Evolutionary conservation across 2,888 invertebrate species (phyloP).

Genomic region (Drosophila parthenogenetica): DNA sequence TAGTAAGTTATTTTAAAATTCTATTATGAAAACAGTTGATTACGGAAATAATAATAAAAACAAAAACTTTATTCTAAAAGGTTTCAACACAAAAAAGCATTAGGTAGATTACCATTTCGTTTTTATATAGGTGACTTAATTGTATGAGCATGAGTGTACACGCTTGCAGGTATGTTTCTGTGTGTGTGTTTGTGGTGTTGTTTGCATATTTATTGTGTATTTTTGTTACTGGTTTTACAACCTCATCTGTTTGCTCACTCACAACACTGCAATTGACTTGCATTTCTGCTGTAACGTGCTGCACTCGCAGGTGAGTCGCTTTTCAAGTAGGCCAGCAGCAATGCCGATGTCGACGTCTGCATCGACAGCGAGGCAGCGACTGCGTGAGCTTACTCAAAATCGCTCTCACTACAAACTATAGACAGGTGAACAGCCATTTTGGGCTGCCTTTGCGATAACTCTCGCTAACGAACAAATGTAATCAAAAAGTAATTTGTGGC

Average conservation of each 20-base stretch:
- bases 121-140: too few species aligned
- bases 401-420: slow-evolving; percentile 21
- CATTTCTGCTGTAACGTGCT: slow-evolving; percentile 38
- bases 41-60: too few species aligned
- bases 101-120: too few species aligned
- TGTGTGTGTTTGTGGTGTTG: slow-evolving; percentile 33
- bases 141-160: slow-evolving; percentile 2
- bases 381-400: slow-evolving; percentile 54
- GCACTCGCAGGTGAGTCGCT: slow-evolving; percentile 57
- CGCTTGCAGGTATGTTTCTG: slow-evolving; percentile 8
- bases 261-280: slow-evolving; percentile 47
- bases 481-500: slow-evolving; percentile 14
- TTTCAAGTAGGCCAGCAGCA: slow-evolving; percentile 62
- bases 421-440: slow-evolving; percentile 56
- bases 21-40: too few species aligned
- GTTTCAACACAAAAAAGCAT: too few species aligned
- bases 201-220: slow-evolving; percentile 66
- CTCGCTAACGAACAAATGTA: background rate
- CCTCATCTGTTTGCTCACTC: slow-evolving; percentile 56
- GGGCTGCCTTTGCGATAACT: slow-evolving; percentile 11
- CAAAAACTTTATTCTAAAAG: too few species aligned
- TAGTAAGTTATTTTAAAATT: too few species aligned
- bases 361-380: slow-evolving; percentile 18
- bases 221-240: slow-evolving; percentile 59
- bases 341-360: slow-evolving; percentile 12